These are phyloP conservation scores for Ferdinandea cuprea DNA, from an alignment of 2,888 invertebrate species.

Conservation along the genomic window DNA sequence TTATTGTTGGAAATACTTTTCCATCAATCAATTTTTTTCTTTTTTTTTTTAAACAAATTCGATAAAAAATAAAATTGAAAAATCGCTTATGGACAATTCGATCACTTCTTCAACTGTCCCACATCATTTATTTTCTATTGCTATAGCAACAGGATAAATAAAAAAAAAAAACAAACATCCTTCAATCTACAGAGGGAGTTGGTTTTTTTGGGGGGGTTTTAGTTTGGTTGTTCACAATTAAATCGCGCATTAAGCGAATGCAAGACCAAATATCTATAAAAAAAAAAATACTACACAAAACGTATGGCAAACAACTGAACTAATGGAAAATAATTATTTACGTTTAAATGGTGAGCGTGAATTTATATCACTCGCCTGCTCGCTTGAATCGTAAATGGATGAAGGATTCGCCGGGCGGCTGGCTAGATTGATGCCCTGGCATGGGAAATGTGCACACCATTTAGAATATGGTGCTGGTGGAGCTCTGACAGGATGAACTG, in stretches of 20 bases:
- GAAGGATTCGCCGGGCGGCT: background rate
- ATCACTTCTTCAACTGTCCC: conserved; percentile 1
- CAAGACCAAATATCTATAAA: conserved; percentile 11
- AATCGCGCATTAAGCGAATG: conserved; percentile 45
- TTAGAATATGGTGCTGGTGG: conserved; percentile 39
- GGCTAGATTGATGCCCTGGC: background rate
- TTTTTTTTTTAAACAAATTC: no score
- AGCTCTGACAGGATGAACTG: conserved; percentile 57
- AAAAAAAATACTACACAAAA: conserved; percentile 30
- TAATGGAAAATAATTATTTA: conserved; percentile 68
- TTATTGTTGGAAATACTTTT: no score
- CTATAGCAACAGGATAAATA: conserved; percentile 15
- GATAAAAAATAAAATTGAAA: no score
- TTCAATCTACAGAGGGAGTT: background rate
- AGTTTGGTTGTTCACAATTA: conserved; percentile 36
- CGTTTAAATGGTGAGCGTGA: conserved; percentile 54
- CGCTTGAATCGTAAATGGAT: conserved; percentile 1
- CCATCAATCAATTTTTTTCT: no score
- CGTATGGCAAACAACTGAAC: conserved; percentile 53
- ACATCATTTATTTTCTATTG: conserved; percentile 36
- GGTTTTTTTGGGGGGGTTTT: background rate
- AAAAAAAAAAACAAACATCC: no score
- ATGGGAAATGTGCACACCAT: conserved; percentile 41
- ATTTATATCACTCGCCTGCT: conserved; percentile 27
- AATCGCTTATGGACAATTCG: background rate